Conservation (phyloP, 2,113 vertebrate genomes). For the human (Homo sapiens) region GRCh38 chr4:174378001-174378500, state of each 20-base stretch:
- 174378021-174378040: not conserved
- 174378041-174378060: not conserved
- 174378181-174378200: not conserved
- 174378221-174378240: not conserved
- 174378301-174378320: not conserved
- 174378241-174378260: not conserved
- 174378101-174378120: not conserved
- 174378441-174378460: not conserved
- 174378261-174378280: not conserved
- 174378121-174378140: not conserved
- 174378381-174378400: not conserved
- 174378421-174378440: not conserved
- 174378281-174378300: not conserved
- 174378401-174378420: not conserved
- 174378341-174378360: slow-evolving; percentile 10
- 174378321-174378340: not conserved
- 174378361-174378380: not conserved
- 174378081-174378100: not conserved
- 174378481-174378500: not conserved
- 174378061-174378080: not conserved
- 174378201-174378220: not conserved
- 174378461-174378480: not conserved
- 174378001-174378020: not conserved
- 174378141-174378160: not conserved
- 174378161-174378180: not conserved